A percentile compares a stretch with the other conserved stretches of the same genome.
These are phyloP conservation scores for Laothoe populi DNA, from an alignment of 2,888 invertebrate species.

Conservation along the genomic window DNA sequence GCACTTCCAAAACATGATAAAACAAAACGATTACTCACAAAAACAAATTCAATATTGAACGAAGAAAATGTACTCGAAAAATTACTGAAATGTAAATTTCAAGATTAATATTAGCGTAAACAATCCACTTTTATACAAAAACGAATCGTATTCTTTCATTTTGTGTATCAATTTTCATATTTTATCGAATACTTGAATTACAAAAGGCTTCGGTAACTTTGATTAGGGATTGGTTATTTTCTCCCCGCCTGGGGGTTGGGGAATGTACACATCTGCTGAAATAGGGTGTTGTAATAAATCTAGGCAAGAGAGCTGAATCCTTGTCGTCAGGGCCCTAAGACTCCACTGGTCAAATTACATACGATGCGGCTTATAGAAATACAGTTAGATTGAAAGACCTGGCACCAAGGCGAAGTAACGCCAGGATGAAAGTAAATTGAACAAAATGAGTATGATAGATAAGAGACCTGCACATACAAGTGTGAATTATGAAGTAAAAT, in stretches of 20 bases:
- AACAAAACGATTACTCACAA: conserved; percentile 2
- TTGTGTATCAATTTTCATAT: conserved; percentile 22
- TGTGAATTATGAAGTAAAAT: too few species aligned
- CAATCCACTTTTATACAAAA: conserved; percentile 20
- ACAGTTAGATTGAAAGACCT: too few species aligned
- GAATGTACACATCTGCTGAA: background rate
- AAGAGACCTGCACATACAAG: too few species aligned
- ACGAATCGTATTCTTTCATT: conserved; percentile 8
- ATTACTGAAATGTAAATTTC: conserved; percentile 18
- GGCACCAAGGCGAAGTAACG: background rate
- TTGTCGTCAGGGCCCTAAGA: too few species aligned
- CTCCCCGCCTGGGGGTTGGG: background rate
- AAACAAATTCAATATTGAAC: conserved; percentile 7
- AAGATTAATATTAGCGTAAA: conserved; percentile 18
- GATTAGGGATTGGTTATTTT: background rate
- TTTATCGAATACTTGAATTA: conserved; percentile 20
- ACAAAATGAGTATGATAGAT: too few species aligned
- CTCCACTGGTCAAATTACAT: too few species aligned
- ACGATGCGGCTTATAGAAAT: too few species aligned
- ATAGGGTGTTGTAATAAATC: too few species aligned
- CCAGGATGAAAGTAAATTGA: too few species aligned
- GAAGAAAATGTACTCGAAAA: conserved; percentile 10
- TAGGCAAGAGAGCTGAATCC: too few species aligned
- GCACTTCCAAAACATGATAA: background rate
- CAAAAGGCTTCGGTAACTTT: background rate